Percentiles rank a stretch among this genome's conserved stretches.
Conservation (phyloP, 1,140 invertebrate genomes). For the Sycobia sp. region DNA sequence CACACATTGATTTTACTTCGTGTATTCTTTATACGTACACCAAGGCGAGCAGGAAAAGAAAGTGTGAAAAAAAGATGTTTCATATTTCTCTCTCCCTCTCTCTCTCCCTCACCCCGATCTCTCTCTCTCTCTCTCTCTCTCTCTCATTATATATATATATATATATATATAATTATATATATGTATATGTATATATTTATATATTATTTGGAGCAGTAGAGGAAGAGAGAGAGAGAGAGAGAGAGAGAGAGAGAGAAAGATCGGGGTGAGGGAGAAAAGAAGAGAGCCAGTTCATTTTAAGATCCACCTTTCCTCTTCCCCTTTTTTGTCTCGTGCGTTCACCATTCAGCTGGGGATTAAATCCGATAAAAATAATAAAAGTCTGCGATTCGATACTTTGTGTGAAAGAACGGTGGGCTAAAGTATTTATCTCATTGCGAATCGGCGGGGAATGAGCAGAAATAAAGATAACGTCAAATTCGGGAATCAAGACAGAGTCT, state of each 20-base stretch:
- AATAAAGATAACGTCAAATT: slow-evolving; percentile 4
- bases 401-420: not conserved
- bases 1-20: too few species aligned
- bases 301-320: not conserved
- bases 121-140: too few species aligned
- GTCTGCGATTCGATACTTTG: not conserved
- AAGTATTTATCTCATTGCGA: slow-evolving; percentile 24
- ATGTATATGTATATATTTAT: too few species aligned
- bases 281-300: not conserved
- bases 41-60: too few species aligned
- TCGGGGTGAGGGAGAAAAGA: slow-evolving; percentile 2
- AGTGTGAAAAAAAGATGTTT: too few species aligned
- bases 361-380: slow-evolving; percentile 12
- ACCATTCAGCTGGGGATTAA: not conserved
- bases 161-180: too few species aligned
- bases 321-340: not conserved
- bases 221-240: not conserved
- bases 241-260: not conserved
- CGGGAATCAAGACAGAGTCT: slow-evolving; percentile 2
- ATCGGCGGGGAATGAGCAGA: not conserved
- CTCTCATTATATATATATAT: too few species aligned
- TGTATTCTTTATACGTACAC: too few species aligned
- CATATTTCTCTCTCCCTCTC: too few species aligned
- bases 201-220: too few species aligned
- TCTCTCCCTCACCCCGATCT: too few species aligned